These are phyloP conservation scores for Trissolcus brochymenae DNA, from an alignment of 2,888 invertebrate species.

Conservation along the genomic window DNA sequence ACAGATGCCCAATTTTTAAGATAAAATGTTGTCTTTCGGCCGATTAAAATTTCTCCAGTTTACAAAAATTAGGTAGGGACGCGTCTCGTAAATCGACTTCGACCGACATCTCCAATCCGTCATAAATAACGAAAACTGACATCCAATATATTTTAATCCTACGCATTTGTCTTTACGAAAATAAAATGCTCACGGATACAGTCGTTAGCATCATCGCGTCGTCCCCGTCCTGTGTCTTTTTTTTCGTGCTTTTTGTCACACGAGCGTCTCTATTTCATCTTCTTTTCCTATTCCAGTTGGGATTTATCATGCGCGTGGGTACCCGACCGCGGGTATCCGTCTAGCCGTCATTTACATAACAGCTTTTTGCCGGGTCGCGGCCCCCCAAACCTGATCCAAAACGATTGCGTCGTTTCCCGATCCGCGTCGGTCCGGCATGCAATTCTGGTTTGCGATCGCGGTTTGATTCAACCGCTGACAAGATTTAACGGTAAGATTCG, in stretches of 20 bases:
- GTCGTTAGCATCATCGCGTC: conserved; percentile 49
- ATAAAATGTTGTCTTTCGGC: conserved; percentile 6
- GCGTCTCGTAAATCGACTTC: conserved; percentile 35
- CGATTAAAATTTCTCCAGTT: conserved; percentile 34
- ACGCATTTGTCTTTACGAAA: conserved; percentile 21
- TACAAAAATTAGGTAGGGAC: conserved; percentile 21
- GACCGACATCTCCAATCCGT: conserved; percentile 23
- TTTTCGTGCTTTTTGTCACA: conserved; percentile 30
- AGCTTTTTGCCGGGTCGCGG: conserved; percentile 68
- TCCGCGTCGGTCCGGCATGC: conserved; percentile 4
- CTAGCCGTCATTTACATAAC: conserved; percentile 70
- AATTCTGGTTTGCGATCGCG: conserved; percentile 2
- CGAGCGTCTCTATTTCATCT: conserved; percentile 52
- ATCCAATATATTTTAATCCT: conserved; percentile 38
- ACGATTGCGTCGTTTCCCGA: conserved; percentile 31
- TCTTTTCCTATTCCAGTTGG: conserved; percentile 60
- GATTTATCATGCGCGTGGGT: conserved; percentile 61
- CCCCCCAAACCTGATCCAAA: conserved; percentile 39
- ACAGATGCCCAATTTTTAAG: conserved; percentile 2
- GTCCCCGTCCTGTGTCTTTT: conserved; percentile 32
- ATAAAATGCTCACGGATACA: conserved; percentile 43
- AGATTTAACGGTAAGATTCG: conserved; percentile 46
- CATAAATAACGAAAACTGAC: conserved; percentile 42
- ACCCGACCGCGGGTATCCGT: conserved; percentile 57
- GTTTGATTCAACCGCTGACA: conserved; percentile 21